Conservation (phyloP, 2,113 vertebrate genomes). For the Oryzias melastigma region DNA sequence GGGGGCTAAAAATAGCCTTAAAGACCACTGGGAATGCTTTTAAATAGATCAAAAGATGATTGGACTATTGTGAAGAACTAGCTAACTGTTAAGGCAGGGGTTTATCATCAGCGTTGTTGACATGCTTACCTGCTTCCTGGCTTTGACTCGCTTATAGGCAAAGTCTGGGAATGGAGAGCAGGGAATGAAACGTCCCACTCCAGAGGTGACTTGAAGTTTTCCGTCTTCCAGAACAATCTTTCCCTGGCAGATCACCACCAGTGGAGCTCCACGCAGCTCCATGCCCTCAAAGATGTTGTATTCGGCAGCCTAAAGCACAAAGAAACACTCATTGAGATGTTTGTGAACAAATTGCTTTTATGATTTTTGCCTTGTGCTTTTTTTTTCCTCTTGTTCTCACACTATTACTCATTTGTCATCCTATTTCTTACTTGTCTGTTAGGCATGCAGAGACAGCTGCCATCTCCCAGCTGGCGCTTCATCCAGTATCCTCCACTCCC, state of each 20-base stretch:
- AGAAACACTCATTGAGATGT: background rate
- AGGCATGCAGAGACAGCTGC: conserved; percentile 67
- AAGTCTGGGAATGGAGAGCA: conserved; percentile 90
- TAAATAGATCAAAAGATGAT: too few relatives aligned
- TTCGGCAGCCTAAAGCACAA: conserved; percentile 83
- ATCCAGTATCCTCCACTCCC: conserved; percentile 1
- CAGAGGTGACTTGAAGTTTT: conserved; percentile 86
- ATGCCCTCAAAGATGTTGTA: conserved; percentile 97
- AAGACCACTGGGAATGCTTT: too few relatives aligned
- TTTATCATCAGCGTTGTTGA: too few relatives aligned
- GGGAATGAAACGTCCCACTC: conserved; percentile 90
- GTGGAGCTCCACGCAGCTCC: conserved; percentile 90
- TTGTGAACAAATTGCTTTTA: background rate
- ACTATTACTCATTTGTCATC: conserved; percentile 28
- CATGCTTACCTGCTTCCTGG: conserved; percentile 88
- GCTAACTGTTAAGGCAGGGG: too few relatives aligned
- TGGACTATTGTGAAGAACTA: too few relatives aligned
- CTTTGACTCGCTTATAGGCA: conserved; percentile 96
- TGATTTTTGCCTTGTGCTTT: background rate
- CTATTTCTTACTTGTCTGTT: conserved; percentile 39
- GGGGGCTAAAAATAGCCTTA: too few relatives aligned
- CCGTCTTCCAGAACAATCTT: conserved; percentile 95
- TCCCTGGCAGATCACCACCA: conserved; percentile 94
- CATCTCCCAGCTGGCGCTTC: conserved; percentile 44
- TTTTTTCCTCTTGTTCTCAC: background rate